phyloP scores from a whole-genome alignment of 1,140 invertebrate genomes.

The Drosophila albomicans region DNA sequence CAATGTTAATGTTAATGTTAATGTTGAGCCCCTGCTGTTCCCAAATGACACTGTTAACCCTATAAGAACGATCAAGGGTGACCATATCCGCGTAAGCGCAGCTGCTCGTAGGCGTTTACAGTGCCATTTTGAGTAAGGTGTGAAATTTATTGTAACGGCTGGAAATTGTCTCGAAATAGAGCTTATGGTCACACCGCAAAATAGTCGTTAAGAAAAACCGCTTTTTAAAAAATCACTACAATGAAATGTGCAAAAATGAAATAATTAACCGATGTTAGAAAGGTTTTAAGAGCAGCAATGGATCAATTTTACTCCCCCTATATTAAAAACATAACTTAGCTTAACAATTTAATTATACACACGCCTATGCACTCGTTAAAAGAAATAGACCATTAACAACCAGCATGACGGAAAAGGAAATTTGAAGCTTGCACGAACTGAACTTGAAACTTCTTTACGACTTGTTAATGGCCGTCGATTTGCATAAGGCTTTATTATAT shows the following conservation, averaged over 20 bases:
- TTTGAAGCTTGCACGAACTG: neutral
- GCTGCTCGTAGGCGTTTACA: neutral
- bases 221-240: too few relatives aligned
- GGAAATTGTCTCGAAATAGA: too few relatives aligned
- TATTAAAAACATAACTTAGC: neutral
- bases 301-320: too few relatives aligned
- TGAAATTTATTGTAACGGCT: neutral
- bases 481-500: slow-evolving; percentile 2
- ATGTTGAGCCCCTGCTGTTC: slow-evolving; percentile 44
- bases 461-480: slow-evolving; percentile 11
- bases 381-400: neutral
- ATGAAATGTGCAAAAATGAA: too few relatives aligned
- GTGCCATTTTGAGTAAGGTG: slow-evolving; percentile 10
- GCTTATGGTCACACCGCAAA: too few relatives aligned
- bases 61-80: slow-evolving; percentile 27
- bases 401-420: slow-evolving; percentile 5
- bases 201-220: too few relatives aligned
- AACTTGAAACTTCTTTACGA: slow-evolving; percentile 12
- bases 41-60: slow-evolving; percentile 39
- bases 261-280: too few relatives aligned
- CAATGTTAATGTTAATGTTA: slow-evolving; percentile 14
- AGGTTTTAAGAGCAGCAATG: too few relatives aligned
- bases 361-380: neutral
- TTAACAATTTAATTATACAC: neutral
- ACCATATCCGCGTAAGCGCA: slow-evolving; percentile 10